Conservation (phyloP, 2,797 vertebrate genomes). For the Pempheris klunzingeri region DNA sequence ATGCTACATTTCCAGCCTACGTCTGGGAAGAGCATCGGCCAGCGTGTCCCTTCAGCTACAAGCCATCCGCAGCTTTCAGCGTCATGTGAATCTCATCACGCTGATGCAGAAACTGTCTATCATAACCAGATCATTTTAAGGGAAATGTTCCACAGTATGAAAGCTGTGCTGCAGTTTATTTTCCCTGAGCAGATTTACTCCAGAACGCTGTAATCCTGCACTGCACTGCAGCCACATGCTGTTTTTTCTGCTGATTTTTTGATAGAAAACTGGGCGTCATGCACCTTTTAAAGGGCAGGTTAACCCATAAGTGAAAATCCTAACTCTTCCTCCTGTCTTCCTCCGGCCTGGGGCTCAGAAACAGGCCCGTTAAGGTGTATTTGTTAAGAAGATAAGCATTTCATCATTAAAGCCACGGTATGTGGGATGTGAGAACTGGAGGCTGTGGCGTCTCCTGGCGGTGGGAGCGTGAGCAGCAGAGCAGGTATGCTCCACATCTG, state of each 20-base stretch:
- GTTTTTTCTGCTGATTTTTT: background rate
- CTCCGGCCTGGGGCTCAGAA: background rate
- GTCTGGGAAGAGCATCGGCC: background rate
- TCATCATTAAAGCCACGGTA: background rate
- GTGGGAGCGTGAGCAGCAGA: slow-evolving; percentile 19
- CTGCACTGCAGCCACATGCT: background rate
- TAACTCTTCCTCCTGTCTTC: background rate
- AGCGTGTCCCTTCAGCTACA: background rate
- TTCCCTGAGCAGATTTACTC: background rate
- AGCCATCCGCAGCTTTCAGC: background rate
- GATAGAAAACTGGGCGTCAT: background rate
- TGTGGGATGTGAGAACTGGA: background rate
- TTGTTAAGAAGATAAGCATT: background rate
- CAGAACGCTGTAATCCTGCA: background rate
- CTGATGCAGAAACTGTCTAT: background rate
- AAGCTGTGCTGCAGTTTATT: background rate
- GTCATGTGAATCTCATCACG: background rate
- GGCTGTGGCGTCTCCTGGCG: slow-evolving; percentile 12
- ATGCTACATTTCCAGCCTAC: background rate
- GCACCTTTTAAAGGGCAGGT: background rate
- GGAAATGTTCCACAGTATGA: background rate
- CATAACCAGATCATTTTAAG: background rate
- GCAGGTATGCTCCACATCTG: slow-evolving; percentile 10
- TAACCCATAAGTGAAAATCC: background rate
- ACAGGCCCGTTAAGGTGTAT: background rate